These are phyloP conservation scores for Drosophila gaucha DNA, from an alignment of 2,888 invertebrate species.

Conservation along the genomic window DNA sequence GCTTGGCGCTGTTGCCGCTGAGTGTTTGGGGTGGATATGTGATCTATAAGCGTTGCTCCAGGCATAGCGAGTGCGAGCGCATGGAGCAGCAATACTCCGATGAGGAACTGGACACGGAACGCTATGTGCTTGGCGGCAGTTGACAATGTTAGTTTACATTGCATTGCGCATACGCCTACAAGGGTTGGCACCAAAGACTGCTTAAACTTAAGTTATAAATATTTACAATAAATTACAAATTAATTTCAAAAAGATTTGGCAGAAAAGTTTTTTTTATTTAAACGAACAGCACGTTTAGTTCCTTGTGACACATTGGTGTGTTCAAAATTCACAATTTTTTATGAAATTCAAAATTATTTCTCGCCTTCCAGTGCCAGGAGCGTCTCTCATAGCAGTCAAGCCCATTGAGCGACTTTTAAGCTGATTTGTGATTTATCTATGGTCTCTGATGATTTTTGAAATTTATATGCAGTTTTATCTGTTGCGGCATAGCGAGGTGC, in stretches of 20 bases:
- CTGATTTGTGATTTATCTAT: conserved; percentile 4
- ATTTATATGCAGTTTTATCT: conserved; percentile 78
- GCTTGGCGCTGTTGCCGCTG: conserved; percentile 80
- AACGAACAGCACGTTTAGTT: conserved; percentile 9
- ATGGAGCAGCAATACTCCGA: conserved; percentile 67
- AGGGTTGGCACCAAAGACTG: conserved; percentile 60
- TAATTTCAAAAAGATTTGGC: background rate
- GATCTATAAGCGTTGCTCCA: conserved; percentile 66
- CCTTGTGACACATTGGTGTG: conserved; percentile 32
- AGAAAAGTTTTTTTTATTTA: background rate
- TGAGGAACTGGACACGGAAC: conserved; percentile 68
- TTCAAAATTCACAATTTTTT: conserved; percentile 52
- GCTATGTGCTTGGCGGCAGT: conserved; percentile 69
- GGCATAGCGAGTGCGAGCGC: conserved; percentile 58
- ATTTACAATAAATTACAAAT: conserved; percentile 5
- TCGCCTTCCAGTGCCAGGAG: conserved; percentile 38
- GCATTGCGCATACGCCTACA: conserved; percentile 50
- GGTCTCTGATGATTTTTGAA: conserved; percentile 77
- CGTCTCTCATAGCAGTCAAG: conserved; percentile 17
- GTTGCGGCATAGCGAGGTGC: conserved; percentile 74
- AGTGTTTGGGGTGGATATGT: conserved; percentile 82
- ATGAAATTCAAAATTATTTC: conserved; percentile 70
- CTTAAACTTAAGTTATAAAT: conserved; percentile 20
- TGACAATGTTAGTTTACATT: conserved; percentile 19
- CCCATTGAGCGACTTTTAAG: conserved; percentile 1